These are phyloP conservation scores for Epizoanthus stellaris DNA, from an alignment of 92 coral and sea anemone genomes.

Conservation along the genomic window DNA sequence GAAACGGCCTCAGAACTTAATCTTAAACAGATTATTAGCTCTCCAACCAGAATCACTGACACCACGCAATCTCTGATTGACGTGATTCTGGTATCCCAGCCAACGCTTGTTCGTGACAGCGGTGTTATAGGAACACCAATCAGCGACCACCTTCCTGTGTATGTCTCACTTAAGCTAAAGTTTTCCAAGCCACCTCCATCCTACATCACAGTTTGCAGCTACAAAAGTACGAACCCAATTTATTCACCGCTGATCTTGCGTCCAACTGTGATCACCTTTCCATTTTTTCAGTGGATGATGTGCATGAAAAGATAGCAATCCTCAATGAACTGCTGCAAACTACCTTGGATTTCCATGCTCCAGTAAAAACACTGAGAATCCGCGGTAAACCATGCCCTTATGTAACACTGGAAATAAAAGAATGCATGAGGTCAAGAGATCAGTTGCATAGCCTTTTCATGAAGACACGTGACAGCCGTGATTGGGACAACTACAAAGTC, in stretches of 20 bases:
- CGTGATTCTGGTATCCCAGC: not conserved
- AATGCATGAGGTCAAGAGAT: slow-evolving; percentile 43
- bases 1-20: too few species aligned
- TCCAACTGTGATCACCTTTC: slow-evolving; percentile 28
- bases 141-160: slow-evolving; percentile 6
- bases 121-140: not conserved
- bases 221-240: slow-evolving; percentile 35
- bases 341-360: slow-evolving; percentile 51
- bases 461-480: slow-evolving; percentile 36
- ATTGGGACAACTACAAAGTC: slow-evolving; percentile 47
- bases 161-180: not conserved
- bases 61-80: too few species aligned
- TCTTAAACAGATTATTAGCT: too few species aligned
- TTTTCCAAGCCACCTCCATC: not conserved
- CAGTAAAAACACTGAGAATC: slow-evolving; percentile 49
- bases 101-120: not conserved
- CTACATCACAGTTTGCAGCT: slow-evolving; percentile 18
- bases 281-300: slow-evolving; percentile 32
- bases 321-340: slow-evolving; percentile 48
- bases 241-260: slow-evolving; percentile 44
- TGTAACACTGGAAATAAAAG: slow-evolving; percentile 56
- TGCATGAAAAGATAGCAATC: slow-evolving; percentile 46
- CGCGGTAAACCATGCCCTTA: slow-evolving; percentile 64
- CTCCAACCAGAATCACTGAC: too few species aligned
- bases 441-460: slow-evolving; percentile 47